phyloP scores from a whole-genome alignment of 2,113 vertebrate species.

The Mustelus asterias region DNA sequence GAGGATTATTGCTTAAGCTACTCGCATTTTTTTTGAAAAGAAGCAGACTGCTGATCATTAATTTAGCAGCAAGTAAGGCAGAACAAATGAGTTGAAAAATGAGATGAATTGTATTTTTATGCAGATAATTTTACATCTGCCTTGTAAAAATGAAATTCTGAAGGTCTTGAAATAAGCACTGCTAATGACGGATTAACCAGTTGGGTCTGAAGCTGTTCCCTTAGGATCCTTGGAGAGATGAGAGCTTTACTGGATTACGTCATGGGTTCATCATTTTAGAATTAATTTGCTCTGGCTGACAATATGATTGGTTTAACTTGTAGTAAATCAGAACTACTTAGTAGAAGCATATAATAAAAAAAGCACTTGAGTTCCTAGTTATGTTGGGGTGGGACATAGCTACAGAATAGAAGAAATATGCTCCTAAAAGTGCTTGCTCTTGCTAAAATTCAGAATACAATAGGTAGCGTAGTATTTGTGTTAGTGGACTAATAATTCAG shows the following conservation, averaged over 20 bases:
- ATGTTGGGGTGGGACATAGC: not conserved
- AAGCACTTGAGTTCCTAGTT: not conserved
- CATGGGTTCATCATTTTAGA: not conserved
- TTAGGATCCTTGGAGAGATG: too few relatives aligned
- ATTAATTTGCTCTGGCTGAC: not conserved
- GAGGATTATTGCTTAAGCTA: not conserved
- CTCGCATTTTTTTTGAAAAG: not conserved
- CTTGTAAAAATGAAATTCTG: constrained; percentile 11
- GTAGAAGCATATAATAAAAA: not conserved
- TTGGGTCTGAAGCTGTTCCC: not conserved
- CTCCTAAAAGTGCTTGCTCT: not conserved
- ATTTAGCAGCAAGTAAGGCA: not conserved
- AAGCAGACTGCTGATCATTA: not conserved
- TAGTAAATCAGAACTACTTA: not conserved
- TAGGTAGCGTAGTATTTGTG: not conserved
- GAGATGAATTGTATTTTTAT: not conserved
- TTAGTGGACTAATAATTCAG: not conserved
- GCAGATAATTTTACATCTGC: too few relatives aligned
- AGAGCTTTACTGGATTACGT: too few relatives aligned
- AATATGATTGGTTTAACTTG: not conserved
- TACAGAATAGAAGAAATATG: not conserved
- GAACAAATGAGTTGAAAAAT: not conserved
- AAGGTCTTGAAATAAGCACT: not conserved
- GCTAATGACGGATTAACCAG: not conserved
- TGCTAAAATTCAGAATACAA: not conserved